A percentile compares a stretch with the other conserved stretches of the same genome.
phyloP scores from a whole-genome alignment of 2,888 invertebrate species.

The Limnephilus rhombicus region DNA sequence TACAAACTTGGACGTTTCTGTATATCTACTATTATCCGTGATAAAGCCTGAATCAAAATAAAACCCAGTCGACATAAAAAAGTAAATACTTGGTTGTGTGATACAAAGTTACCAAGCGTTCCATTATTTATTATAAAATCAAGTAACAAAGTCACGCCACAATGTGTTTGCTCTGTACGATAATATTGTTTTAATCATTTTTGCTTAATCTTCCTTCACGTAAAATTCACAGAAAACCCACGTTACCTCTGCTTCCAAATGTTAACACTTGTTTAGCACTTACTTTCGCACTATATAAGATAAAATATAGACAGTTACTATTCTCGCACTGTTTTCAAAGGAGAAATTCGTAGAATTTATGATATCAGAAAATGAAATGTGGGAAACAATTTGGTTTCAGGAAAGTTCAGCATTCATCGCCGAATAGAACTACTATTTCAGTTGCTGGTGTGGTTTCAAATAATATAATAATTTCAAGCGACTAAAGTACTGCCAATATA shows the following conservation, averaged over 20 bases:
- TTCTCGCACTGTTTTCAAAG: neutral
- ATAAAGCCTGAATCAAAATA: neutral
- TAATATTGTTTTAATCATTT: neutral
- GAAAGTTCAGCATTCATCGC: neutral
- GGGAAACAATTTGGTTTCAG: neutral
- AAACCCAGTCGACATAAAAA: neutral
- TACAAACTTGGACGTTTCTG: too few species aligned
- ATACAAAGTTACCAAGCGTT: neutral
- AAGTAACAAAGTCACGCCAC: neutral
- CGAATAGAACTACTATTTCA: neutral
- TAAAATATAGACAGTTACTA: neutral
- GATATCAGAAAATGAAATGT: neutral
- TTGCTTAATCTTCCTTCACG: neutral
- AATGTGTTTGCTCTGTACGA: neutral
- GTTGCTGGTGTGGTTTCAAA: neutral
- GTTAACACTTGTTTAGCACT: neutral
- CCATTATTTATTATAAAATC: neutral
- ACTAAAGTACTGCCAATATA: neutral
- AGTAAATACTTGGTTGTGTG: neutral
- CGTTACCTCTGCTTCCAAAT: neutral
- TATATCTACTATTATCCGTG: neutral
- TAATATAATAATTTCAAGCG: neutral
- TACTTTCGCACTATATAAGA: neutral
- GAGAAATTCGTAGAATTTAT: neutral
- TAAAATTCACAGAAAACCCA: neutral